Evolutionary conservation across 2,888 invertebrate species (phyloP).

Genomic region (Drosophila demipolita): DNA sequence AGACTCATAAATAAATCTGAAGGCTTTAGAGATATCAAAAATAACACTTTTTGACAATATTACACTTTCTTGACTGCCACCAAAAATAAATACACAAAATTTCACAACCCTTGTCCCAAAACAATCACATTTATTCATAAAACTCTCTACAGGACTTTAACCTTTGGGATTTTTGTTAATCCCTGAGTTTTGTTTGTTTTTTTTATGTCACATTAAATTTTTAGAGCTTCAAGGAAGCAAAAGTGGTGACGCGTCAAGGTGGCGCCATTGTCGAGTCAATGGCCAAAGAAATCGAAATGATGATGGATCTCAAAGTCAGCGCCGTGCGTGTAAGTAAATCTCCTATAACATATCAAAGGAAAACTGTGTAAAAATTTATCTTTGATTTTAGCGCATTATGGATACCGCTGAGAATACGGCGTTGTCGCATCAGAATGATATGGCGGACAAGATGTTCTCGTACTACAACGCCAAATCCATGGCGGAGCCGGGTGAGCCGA

Average conservation of each 20-base stretch:
- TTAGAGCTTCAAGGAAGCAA: conserved; percentile 92
- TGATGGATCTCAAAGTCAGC: conserved; percentile 95
- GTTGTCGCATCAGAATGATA: conserved; percentile 87
- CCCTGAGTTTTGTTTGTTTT: too few relatives aligned
- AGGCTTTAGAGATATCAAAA: not conserved
- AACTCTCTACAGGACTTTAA: not conserved
- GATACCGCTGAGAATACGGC: conserved; percentile 95
- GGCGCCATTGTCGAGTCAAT: conserved; percentile 92
- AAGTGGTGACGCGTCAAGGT: conserved; percentile 91
- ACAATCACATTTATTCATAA: not conserved
- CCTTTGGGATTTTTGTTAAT: not conserved
- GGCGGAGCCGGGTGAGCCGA: conserved; percentile 87
- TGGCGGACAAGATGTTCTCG: conserved; percentile 87
- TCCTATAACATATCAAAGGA: rapidly evolving
- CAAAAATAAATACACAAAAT: not conserved
- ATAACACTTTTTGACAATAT: not conserved
- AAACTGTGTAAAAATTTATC: not conserved
- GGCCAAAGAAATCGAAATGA: conserved; percentile 92
- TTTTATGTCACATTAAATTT: conserved; percentile 35
- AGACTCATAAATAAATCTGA: not conserved
- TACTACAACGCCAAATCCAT: conserved; percentile 91
- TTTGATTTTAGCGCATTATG: conserved; percentile 89
- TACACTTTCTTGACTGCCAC: not conserved
- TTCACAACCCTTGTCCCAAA: not conserved
- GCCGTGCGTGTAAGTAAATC: conserved; percentile 89